Evolutionary conservation across 2,113 vertebrate genomes (phyloP), one percentile per base, ranked within the genome.

Genomic region (Lathamus discolor): DNA sequence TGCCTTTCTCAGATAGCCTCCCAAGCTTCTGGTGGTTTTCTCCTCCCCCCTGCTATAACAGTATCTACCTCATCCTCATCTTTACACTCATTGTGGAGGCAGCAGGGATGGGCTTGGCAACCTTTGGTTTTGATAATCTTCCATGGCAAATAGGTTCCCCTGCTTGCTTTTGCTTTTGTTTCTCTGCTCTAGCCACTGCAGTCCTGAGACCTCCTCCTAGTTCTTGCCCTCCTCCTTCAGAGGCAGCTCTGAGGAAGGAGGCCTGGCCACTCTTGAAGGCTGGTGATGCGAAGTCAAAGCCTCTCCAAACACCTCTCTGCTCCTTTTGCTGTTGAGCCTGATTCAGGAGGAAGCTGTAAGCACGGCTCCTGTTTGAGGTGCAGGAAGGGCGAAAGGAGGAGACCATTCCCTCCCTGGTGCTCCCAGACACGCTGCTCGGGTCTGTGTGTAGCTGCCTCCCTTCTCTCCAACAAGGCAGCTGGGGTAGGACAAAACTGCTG

Each of bases 31-130:
- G 23, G 23, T 28, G 17, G 14, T 31, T 17, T 48, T 13, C 14
- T 6, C 10, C 17, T 1, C 2, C 5, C 23, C 27, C 22, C 12
- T 0, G 0, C 41, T 22, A 77, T 20, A 27, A 46, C 59, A 63
- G n/a, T 6, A 72, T n/a, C 57, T 79, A 61, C 78, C 37, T 70
- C 51, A 84, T 37, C 57, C 37, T 79, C 37, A 44, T 37, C 52
- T 76, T 66, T 87, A 57, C 35, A 79, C 70, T n/a, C 74, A 66
- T n/a, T 51, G 24, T 0, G 2, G 39, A 61, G 63, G 20, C 33
- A 61, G 33, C 46, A 92, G 39, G 33, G 54, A 61, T 1, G 5
- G 69, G 39, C 22, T 87, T 48, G 39, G 57, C 46, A 93, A 82
- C 17, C 13, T 48, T 48, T 66, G 0, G 0, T 76, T 85, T 52